Evolutionary conservation across 2,113 vertebrate genomes (phyloP).

Genomic region (Pseudorhombus dupliciocellatus): DNA sequence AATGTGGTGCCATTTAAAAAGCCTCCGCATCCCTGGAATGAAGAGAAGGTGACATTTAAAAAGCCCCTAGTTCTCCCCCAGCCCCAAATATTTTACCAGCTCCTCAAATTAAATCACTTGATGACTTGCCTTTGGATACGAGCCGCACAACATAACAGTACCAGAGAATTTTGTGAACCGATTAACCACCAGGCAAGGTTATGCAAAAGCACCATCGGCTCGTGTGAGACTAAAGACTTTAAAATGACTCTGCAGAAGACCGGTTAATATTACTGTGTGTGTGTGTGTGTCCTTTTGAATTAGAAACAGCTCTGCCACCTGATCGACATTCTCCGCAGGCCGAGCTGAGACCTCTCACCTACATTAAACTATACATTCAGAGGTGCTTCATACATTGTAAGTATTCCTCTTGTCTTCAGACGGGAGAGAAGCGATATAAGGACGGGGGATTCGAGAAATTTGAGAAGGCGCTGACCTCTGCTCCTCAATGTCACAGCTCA

Average conservation of each 20-base stretch:
- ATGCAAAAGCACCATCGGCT: conserved; percentile 32
- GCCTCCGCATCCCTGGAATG: conserved; percentile 68
- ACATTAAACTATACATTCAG: conserved; percentile 44
- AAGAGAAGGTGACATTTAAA: conserved; percentile 82
- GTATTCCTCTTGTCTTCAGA: neutral
- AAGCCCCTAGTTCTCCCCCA: conserved; percentile 60
- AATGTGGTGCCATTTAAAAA: conserved; percentile 80
- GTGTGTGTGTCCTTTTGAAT: conserved; percentile 21
- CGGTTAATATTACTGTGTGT: conserved; percentile 1
- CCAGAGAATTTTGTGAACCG: conserved; percentile 26
- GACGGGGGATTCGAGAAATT: conserved; percentile 13
- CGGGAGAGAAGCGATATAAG: neutral
- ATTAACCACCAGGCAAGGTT: conserved; percentile 58
- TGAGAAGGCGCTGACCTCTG: conserved; percentile 20
- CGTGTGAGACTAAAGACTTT: conserved; percentile 40
- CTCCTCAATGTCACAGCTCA: conserved; percentile 17
- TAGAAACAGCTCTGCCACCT: conserved; percentile 6
- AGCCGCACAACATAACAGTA: conserved; percentile 54
- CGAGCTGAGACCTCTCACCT: conserved; percentile 41
- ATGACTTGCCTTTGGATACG: conserved; percentile 69
- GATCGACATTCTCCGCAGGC: conserved; percentile 34
- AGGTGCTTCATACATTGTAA: conserved; percentile 28
- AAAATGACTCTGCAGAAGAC: conserved; percentile 18
- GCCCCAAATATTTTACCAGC: conserved; percentile 73
- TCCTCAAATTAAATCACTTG: conserved; percentile 74